Evolutionary conservation across 2,888 invertebrate species (phyloP), one percentile per base, ranked within the genome.

Genomic region (Automeris io): DNA sequence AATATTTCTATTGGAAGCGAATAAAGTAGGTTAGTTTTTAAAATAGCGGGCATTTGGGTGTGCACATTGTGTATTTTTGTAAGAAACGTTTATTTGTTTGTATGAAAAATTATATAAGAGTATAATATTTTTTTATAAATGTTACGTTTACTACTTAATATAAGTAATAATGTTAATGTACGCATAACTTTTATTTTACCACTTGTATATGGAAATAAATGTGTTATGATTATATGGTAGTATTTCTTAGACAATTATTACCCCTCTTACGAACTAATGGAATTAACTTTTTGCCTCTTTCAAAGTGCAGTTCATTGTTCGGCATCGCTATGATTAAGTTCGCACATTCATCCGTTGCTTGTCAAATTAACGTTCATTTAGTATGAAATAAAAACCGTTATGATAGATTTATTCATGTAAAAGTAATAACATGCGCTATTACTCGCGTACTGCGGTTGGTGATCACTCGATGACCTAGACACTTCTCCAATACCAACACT

Each of bases 351-450:
- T 74, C 61, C 61, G 49, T 46, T 54, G 35, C 58, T 62, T 69
- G 67, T 72, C 78, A 72, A 72, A 73, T 77, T 75, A 77, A 68
- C 63, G 71, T 72, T 70, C 60, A 77, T 79, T 71, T 69, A 62
- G 60, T 51, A 50, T 53, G 58, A 60, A 63, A 57, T 57, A 56
- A 61, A 61, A 53, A 69, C 70, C 63, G 77, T 72, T 69, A 66
- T 44, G 46, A 41, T 61, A 71, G 68, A 74, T 71, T 74, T 78
- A 73, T 75, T 70, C 63, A 65, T 69, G 69, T 64, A 65, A 63
- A 59, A 68, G 57, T 72, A 70, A 70, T 74, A 68, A 61, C 45
- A 61, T 53, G 50, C 49, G 55, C 47, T 59, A 61, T 64, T 61
- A 61, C 55, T 16, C 29, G 16, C 25, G 46, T 45, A 50, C 52